Percentiles rank a stretch among this genome's conserved stretches.
Evolutionary conservation across 2,888 invertebrate species (phyloP).

Genomic region (Crioceris asparagi): DNA sequence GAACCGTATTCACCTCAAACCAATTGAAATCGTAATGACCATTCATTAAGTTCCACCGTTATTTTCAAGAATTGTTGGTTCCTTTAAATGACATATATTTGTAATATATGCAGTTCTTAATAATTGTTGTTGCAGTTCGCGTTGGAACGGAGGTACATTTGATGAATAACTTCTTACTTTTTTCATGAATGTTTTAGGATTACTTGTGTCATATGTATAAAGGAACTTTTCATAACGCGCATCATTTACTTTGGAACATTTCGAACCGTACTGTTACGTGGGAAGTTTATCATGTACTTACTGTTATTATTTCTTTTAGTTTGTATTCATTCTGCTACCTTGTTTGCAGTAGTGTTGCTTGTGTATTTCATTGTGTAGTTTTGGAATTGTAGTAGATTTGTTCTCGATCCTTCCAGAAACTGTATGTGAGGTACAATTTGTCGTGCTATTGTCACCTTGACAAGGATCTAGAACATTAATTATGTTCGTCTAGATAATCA

Average conservation of each 20-base stretch:
- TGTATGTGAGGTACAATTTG: too few relatives aligned
- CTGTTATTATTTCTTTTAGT: too few relatives aligned
- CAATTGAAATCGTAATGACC: slow-evolving; percentile 5
- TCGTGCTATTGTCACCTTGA: too few relatives aligned
- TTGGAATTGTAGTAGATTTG: too few relatives aligned
- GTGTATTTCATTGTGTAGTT: too few relatives aligned
- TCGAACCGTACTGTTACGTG: too few relatives aligned
- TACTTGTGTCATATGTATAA: slow-evolving; percentile 4
- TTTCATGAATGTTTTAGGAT: slow-evolving; percentile 5
- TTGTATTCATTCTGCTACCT: too few relatives aligned
- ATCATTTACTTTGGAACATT: slow-evolving; percentile 7
- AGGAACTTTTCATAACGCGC: slow-evolving; percentile 7
- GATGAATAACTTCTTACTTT: slow-evolving; percentile 5
- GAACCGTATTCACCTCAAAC: slow-evolving; percentile 7
- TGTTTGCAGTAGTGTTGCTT: too few relatives aligned
- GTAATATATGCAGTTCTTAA: slow-evolving; percentile 7
- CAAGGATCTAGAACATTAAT: too few relatives aligned
- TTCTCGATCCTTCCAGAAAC: too few relatives aligned
- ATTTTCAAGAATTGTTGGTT: slow-evolving; percentile 7
- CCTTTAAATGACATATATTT: slow-evolving; percentile 7
- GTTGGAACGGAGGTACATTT: slow-evolving; percentile 8
- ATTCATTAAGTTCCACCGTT: slow-evolving; percentile 9
- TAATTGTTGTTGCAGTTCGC: slow-evolving; percentile 8
- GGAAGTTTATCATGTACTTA: too few relatives aligned
- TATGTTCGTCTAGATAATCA: too few relatives aligned